A percentile compares a stretch with the other conserved stretches of the same genome.
Conservation (phyloP, 2,888 invertebrate species). For the Xiphydria camelus region DNA sequence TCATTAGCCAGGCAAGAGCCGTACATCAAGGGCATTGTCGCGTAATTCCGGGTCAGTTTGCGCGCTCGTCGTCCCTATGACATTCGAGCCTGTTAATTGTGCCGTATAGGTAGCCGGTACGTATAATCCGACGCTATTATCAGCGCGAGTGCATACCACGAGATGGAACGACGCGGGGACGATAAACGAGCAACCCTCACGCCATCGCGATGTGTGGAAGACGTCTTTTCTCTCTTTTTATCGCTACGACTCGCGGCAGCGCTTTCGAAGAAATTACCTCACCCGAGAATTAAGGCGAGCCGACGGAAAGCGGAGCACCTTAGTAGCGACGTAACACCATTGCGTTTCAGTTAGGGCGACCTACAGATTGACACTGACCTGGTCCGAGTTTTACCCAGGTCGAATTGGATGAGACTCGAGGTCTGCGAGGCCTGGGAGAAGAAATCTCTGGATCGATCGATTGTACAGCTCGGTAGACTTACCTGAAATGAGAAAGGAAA, state of each 20-base stretch:
- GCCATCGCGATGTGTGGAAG: conserved; percentile 13
- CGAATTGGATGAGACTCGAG: too few species aligned
- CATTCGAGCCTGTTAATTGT: conserved; percentile 28
- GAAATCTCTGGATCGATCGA: too few species aligned
- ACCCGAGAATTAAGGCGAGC: too few species aligned
- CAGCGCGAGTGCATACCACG: conserved; percentile 19
- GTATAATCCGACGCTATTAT: conserved; percentile 31
- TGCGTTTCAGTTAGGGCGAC: not conserved
- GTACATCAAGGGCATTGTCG: not conserved
- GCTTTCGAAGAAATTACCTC: conserved; percentile 25
- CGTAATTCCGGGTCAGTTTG: conserved; percentile 10
- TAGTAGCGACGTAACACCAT: too few species aligned
- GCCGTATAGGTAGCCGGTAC: conserved; percentile 23
- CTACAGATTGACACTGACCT: too few species aligned
- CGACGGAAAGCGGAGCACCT: too few species aligned
- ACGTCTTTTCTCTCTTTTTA: not conserved
- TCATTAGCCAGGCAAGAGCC: too few species aligned
- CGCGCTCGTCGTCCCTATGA: conserved; percentile 25
- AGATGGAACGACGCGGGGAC: conserved; percentile 30
- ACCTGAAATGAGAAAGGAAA: too few species aligned
- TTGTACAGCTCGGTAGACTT: too few species aligned
- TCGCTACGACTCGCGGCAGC: not conserved
- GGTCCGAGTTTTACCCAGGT: too few species aligned
- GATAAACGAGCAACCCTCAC: conserved; percentile 31
- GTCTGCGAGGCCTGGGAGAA: too few species aligned